phyloP scores from a whole-genome alignment of 2,888 invertebrate genomes.

The Cataglyphis cursor region DNA sequence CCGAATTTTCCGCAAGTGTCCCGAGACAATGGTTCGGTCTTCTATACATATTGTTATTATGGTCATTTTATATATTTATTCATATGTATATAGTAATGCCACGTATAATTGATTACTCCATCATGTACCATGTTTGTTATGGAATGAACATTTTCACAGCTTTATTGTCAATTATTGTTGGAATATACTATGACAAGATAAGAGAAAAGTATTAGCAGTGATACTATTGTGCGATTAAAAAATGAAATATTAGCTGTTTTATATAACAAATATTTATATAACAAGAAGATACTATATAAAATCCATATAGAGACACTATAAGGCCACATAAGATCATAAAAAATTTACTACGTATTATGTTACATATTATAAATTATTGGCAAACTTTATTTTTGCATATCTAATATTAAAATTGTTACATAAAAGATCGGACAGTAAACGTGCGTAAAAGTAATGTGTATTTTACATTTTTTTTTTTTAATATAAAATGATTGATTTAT shows the following conservation, averaged over 20 bases:
- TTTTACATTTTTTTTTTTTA: not conserved
- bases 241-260: not conserved
- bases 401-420: not conserved
- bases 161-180: not conserved
- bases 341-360: not conserved
- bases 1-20: not conserved
- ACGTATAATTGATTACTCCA: not conserved
- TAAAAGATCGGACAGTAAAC: too few relatives aligned
- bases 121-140: not conserved
- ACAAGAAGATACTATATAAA: too few relatives aligned
- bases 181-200: conserved; percentile 9
- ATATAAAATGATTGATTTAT: not conserved
- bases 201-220: not conserved
- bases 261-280: not conserved
- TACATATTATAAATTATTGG: too few relatives aligned
- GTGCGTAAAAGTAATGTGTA: not conserved
- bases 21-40: not conserved
- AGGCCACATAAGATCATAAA: not conserved
- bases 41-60: not conserved
- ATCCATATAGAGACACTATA: not conserved
- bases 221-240: not conserved
- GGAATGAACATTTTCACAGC: not conserved
- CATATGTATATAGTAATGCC: not conserved
- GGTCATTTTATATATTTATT: not conserved
- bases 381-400: not conserved